These are phyloP conservation scores for Ciconia stormi DNA, from an alignment of 2,113 vertebrate genomes.

Conservation along the genomic window DNA sequence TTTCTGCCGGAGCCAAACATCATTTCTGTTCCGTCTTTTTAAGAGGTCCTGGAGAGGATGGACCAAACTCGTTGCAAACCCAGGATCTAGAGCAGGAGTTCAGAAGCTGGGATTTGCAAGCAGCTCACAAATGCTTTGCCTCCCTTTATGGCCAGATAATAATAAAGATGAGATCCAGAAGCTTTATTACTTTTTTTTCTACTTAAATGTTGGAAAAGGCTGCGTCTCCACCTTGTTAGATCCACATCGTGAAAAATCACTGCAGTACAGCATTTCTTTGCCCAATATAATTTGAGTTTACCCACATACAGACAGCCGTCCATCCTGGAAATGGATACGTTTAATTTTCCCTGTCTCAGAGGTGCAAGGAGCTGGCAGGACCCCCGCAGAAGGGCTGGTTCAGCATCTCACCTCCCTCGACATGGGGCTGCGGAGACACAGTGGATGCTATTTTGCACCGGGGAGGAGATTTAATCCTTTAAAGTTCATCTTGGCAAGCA, in stretches of 20 bases:
- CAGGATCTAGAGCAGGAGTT: neutral
- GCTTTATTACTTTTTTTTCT: neutral
- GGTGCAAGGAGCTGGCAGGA: neutral
- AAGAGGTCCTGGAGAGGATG: neutral
- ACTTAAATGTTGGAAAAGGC: neutral
- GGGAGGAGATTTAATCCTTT: neutral
- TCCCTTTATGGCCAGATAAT: neutral
- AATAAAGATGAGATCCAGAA: conserved; percentile 6
- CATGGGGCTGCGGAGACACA: fast-evolving
- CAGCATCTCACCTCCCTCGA: neutral
- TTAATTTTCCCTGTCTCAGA: neutral
- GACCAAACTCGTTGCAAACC: neutral
- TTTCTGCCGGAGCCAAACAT: neutral
- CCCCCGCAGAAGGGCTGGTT: neutral
- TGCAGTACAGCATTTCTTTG: neutral
- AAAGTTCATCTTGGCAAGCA: neutral
- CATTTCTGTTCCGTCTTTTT: neutral
- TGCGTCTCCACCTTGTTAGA: neutral
- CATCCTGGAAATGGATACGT: neutral
- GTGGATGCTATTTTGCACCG: fast-evolving
- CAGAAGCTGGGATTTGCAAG: neutral
- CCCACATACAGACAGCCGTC: neutral
- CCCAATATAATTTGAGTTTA: neutral
- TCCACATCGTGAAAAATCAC: neutral
- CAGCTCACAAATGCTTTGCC: neutral